Conservation (phyloP, 2,113 vertebrate species). For the Neomonachus schauinslandi region DNA sequence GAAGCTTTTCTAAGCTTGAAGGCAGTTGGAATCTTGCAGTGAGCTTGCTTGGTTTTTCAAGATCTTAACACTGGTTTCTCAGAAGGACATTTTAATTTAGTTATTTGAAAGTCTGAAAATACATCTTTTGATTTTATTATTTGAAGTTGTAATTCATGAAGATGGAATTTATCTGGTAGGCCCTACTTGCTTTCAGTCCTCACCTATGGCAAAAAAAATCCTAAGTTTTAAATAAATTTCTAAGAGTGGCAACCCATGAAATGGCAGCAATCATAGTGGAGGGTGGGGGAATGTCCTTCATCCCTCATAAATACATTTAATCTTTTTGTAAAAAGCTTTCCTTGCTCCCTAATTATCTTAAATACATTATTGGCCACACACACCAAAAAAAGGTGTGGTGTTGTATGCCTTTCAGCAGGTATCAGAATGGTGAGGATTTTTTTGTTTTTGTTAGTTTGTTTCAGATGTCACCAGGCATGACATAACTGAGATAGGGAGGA, state of each 20-base stretch:
- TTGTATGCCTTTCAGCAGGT: constrained; percentile 52
- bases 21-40: background rate
- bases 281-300: background rate
- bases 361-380: background rate
- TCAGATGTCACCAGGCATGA: background rate
- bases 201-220: background rate
- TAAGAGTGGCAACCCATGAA: constrained; percentile 7
- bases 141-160: background rate
- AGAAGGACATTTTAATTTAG: background rate
- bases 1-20: background rate
- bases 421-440: background rate
- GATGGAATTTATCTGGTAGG: constrained; percentile 5
- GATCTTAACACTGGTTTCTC: constrained; percentile 32
- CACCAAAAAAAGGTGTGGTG: background rate
- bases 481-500: background rate
- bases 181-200: constrained; percentile 45
- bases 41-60: constrained; percentile 21
- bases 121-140: constrained; percentile 5
- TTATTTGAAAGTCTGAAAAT: background rate
- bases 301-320: background rate
- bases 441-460: constrained; percentile 12
- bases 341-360: constrained; percentile 4
- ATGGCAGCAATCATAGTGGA: background rate
- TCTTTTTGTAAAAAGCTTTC: background rate
- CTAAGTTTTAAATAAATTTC: constrained; percentile 19